These are phyloP conservation scores for Otocyon megalotis DNA, from an alignment of 2,113 vertebrate genomes.

Conservation along the genomic window DNA sequence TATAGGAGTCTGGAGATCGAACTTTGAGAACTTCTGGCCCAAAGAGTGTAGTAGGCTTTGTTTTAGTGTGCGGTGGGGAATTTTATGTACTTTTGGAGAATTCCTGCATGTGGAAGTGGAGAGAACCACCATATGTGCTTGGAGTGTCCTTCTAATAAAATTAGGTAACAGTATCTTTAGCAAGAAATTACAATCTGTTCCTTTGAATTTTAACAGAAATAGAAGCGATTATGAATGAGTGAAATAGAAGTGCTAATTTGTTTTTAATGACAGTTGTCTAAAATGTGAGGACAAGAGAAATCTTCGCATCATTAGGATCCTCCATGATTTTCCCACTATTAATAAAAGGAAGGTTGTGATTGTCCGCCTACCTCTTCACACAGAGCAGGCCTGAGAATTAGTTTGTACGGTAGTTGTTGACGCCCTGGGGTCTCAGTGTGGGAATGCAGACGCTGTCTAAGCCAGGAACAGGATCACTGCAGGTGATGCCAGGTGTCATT, in stretches of 20 bases:
- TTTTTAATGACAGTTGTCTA: neutral
- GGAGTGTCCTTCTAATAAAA: neutral
- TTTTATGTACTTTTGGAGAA: neutral
- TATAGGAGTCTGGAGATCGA: neutral
- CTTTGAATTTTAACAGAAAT: neutral
- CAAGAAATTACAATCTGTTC: neutral
- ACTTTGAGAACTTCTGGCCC: neutral
- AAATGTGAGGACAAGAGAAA: neutral
- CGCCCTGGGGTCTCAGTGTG: neutral
- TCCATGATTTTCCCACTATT: neutral
- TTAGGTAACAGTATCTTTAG: neutral
- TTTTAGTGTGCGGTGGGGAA: neutral
- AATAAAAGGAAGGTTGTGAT: neutral
- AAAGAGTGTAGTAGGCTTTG: neutral
- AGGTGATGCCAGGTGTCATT: neutral
- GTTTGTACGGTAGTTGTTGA: neutral
- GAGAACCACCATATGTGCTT: neutral
- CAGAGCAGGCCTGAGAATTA: neutral
- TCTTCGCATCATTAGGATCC: neutral
- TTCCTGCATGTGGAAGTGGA: neutral
- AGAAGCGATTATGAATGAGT: neutral
- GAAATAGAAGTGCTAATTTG: neutral
- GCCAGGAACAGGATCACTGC: neutral
- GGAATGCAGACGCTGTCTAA: neutral
- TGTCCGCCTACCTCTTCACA: neutral